Evolutionary conservation across 2,113 vertebrate genomes (phyloP).

Genomic region (Neopipo cinnamomea): DNA sequence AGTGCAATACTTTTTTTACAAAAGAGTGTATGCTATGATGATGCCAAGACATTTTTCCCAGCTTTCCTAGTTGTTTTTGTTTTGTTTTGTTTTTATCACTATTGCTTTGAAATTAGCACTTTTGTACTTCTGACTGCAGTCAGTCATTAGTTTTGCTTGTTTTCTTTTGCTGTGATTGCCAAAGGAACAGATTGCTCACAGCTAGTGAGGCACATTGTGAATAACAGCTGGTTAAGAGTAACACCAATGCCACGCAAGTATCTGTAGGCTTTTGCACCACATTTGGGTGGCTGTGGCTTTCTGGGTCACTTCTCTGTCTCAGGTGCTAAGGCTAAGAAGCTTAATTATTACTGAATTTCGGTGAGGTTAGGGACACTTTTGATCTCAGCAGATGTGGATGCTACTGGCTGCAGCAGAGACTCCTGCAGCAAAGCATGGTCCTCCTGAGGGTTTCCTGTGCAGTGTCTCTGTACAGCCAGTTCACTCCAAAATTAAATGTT

Average conservation of each 20-base stretch:
- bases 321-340: neutral
- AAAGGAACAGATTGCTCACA: neutral
- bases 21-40: neutral
- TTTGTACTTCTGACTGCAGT: neutral
- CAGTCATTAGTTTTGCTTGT: neutral
- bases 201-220: neutral
- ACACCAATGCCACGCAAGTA: fast-evolving
- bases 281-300: neutral
- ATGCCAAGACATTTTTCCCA: neutral
- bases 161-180: neutral
- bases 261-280: neutral
- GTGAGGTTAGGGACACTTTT: neutral
- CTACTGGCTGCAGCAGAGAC: neutral
- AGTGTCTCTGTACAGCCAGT: neutral
- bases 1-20: neutral
- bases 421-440: fast-evolving
- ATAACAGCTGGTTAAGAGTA: neutral
- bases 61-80: neutral
- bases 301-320: neutral
- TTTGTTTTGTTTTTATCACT: neutral
- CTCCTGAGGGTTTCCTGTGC: neutral
- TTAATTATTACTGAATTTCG: neutral
- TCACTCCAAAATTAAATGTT: neutral
- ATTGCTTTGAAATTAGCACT: neutral
- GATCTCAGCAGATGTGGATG: neutral